Conservation (phyloP, 2,888 invertebrate genomes). For the Nebria salina region DNA sequence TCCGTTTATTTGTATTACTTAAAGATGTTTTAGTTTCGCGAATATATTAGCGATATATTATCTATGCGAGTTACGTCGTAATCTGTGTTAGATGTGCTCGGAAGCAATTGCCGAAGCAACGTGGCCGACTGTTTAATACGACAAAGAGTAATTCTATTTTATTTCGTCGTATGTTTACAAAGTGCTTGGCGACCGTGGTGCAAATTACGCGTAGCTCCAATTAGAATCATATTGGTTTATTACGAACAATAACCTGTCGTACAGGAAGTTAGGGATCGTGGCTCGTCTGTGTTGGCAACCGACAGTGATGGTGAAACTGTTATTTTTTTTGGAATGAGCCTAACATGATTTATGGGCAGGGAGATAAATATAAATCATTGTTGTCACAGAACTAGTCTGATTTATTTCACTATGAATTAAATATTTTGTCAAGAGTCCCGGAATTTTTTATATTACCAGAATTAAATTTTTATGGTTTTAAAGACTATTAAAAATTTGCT, state of each 20-base stretch:
- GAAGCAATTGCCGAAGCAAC: not conserved
- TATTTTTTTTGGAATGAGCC: not conserved
- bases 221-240: conserved; percentile 42
- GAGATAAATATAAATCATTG: not conserved
- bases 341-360: not conserved
- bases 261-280: conserved; percentile 29
- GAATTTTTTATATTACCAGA: too few species aligned
- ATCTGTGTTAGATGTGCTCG: not conserved
- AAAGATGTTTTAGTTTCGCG: not conserved
- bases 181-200: conserved; percentile 14
- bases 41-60: not conserved
- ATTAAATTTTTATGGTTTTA: too few species aligned
- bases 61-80: not conserved
- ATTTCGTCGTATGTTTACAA: conserved; percentile 21
- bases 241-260: conserved; percentile 41
- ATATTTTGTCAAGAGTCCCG: too few species aligned
- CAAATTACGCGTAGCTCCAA: conserved; percentile 35
- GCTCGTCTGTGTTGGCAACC: not conserved
- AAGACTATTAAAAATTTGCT: too few species aligned
- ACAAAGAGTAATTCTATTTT: not conserved
- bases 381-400: not conserved
- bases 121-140: not conserved
- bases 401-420: too few species aligned
- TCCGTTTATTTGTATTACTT: not conserved
- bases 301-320: not conserved